These are phyloP conservation scores for Apamea sordens DNA, from an alignment of 2,888 invertebrate species.

Conservation along the genomic window DNA sequence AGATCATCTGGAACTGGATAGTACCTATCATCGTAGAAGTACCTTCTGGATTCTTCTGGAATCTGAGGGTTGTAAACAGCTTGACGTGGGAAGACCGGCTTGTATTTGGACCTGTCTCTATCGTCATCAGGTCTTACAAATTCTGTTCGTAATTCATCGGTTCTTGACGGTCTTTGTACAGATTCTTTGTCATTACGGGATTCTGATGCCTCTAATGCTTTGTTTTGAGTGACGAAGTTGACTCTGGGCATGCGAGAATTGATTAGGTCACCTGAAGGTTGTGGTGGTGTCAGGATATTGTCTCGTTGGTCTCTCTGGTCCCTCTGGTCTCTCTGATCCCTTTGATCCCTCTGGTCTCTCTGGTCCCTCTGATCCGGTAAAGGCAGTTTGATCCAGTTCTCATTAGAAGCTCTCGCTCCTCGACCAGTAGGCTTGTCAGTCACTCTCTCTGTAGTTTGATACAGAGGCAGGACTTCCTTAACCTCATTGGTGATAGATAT, in stretches of 20 bases:
- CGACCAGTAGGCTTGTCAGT: constrained; percentile 90
- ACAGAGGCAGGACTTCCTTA: constrained; percentile 77
- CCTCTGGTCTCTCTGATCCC: constrained; percentile 64
- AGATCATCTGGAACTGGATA: constrained; percentile 81
- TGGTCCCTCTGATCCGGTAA: constrained; percentile 81
- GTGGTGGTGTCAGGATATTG: constrained; percentile 88
- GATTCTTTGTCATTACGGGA: constrained; percentile 88
- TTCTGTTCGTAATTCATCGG: constrained; percentile 86
- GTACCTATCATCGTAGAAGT: constrained; percentile 84
- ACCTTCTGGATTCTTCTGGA: constrained; percentile 85
- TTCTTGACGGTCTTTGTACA: constrained; percentile 83
- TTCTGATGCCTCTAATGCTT: constrained; percentile 87
- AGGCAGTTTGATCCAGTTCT: constrained; percentile 91
- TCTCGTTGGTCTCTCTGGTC: constrained; percentile 73
- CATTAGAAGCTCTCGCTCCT: constrained; percentile 90
- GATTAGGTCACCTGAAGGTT: constrained; percentile 89
- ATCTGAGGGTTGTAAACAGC: constrained; percentile 82
- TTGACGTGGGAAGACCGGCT: constrained; percentile 87
- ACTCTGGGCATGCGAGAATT: constrained; percentile 91
- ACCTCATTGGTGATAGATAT: constrained; percentile 83
- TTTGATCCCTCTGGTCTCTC: constrained; percentile 36
- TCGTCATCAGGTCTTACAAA: constrained; percentile 86
- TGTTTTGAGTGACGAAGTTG: constrained; percentile 92
- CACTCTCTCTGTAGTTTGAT: constrained; percentile 85
- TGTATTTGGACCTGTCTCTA: constrained; percentile 77